Base-by-base conservation (phyloP, 2,888 invertebrate species). In the Charanyca ferruginea region DNA sequence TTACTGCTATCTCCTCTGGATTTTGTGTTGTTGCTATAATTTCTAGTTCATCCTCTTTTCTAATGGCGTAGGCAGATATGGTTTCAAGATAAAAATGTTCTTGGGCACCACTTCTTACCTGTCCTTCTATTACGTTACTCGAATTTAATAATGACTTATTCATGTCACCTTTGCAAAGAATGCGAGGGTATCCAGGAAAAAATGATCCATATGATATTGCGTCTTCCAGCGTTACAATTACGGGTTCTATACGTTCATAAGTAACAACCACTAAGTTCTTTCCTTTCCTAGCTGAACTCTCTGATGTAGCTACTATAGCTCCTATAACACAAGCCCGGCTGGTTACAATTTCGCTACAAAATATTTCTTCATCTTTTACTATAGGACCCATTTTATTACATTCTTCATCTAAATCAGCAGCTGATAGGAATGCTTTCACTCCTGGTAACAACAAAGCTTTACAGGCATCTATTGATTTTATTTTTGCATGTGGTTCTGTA, bases 41-140 rank as follows among this genome's bases (percentile, higher is more conserved):
- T 90, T 99, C 98, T 66, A 99, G 91, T 90, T 99, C 99, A 77
- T 98, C 97, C 87, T 98, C 98, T 83, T 96, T 96, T 79, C 96
- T 96, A 0, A 97, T 97, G 0, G 96, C 97, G 64, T 97, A 93
- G 16, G 96, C 94, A 38, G 96, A 96, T 35, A 97, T 96, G 0
- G 98, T 98, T 93, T 99, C 99, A 81, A 99, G 91, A 89, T 98
- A 99, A 92, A 99, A 98, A 89, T 99, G 99, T 88, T 98, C 98
- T 90, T 99, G 98, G 0, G 97, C 98, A 3, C 98, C 98, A 67
- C 96, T 97, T 84, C 97, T 94, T 58, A 97, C 93, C 81, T 97
- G 96, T 0, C 98, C 98, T 88, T 97, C 97, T 42, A 97, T 81
- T 16, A 97, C 89, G 87, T 97, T 96, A 20, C 97, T 96, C 2